Percentiles rank a stretch among this genome's conserved stretches.
Conservation (phyloP, 2,113 vertebrate genomes). For the Aptenodytes forsteri region DNA sequence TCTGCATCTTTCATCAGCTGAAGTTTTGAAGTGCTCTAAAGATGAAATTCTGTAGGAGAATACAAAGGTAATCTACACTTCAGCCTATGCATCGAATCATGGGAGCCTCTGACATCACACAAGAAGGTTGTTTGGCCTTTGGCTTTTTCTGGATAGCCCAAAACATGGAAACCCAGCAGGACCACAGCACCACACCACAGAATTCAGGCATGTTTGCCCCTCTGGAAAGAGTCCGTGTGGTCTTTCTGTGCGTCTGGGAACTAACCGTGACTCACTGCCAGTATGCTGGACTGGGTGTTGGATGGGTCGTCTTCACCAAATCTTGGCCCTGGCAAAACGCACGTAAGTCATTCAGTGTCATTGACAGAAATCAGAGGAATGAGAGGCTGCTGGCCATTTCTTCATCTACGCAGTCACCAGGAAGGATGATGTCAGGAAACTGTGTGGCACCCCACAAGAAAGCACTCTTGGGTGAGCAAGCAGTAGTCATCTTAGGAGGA, state of each 20-base stretch:
- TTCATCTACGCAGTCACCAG: background rate
- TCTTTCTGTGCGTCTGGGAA: background rate
- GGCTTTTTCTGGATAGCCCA: background rate
- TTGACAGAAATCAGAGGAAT: background rate
- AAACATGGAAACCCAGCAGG: background rate
- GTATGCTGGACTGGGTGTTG: background rate
- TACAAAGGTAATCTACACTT: background rate
- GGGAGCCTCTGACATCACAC: background rate
- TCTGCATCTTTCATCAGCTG: background rate
- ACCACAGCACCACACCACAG: background rate
- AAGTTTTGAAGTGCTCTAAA: background rate
- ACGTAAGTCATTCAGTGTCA: background rate
- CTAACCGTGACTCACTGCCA: background rate
- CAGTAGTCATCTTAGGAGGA: conserved; percentile 23
- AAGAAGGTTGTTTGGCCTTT: background rate
- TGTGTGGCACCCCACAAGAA: conserved; percentile 35
- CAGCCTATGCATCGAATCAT: background rate
- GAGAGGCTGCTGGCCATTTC: background rate
- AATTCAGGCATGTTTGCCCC: background rate
- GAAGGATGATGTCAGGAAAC: background rate
- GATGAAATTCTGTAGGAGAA: background rate
- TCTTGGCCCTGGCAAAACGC: background rate
- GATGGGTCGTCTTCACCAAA: background rate
- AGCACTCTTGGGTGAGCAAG: background rate
- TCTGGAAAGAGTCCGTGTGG: background rate